phyloP scores from a whole-genome alignment of 2,888 invertebrate species.

The Tillus elongatus region DNA sequence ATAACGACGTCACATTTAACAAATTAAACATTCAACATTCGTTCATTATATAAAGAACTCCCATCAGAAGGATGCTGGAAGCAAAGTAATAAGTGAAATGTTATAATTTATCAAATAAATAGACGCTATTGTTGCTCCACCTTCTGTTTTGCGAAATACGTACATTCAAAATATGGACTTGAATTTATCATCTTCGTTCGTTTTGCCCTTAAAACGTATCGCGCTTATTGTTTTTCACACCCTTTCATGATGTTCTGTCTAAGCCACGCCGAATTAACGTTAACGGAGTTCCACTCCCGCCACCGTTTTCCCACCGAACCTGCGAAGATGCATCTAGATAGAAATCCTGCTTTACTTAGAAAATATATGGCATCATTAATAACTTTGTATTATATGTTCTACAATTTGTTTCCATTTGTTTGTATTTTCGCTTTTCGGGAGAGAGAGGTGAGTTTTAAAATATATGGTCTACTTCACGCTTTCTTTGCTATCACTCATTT shows the following conservation, averaged over 20 bases:
- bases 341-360: conserved; percentile 33
- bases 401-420: conserved; percentile 41
- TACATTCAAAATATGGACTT: conserved; percentile 38
- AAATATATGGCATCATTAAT: conserved; percentile 39
- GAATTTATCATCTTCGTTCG: conserved; percentile 41
- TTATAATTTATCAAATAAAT: conserved; percentile 43
- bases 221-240: conserved; percentile 21
- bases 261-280: conserved; percentile 1
- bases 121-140: conserved; percentile 39
- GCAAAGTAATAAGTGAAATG: conserved; percentile 38
- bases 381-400: conserved; percentile 40
- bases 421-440: conserved; percentile 25
- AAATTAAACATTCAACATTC: conserved; percentile 4
- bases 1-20: conserved; percentile 3
- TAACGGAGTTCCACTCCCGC: not conserved
- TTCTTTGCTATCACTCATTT: conserved; percentile 2
- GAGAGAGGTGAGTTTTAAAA: conserved; percentile 1
- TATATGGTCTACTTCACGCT: not conserved
- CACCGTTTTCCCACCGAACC: not conserved
- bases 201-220: conserved; percentile 31
- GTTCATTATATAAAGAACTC: conserved; percentile 11
- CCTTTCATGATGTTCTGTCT: conserved; percentile 16
- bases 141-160: conserved; percentile 34
- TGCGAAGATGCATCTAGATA: conserved; percentile 22
- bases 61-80: conserved; percentile 10